Conservation (phyloP, 2,888 invertebrate genomes). For the Ditula angustiorana region DNA sequence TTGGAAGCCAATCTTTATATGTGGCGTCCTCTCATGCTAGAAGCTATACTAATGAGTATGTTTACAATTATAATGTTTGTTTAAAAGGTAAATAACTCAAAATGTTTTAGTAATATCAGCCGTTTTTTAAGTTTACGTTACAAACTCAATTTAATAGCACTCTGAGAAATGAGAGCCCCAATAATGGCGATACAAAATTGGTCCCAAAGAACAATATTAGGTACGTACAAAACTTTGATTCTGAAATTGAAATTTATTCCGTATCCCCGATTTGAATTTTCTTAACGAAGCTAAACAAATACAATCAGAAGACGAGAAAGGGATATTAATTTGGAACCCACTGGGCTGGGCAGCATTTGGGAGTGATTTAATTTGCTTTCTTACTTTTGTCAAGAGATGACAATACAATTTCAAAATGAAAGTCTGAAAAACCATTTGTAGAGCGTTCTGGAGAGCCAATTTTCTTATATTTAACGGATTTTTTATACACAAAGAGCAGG, state of each 20-base stretch:
- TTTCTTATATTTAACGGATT: too few species aligned
- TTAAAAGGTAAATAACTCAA: too few species aligned
- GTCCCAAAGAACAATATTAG: conserved; percentile 36
- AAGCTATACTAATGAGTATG: too few species aligned
- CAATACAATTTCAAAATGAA: conserved; percentile 27
- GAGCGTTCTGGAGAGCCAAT: too few species aligned
- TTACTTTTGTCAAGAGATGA: conserved; percentile 33
- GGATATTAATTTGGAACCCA: conserved; percentile 41
- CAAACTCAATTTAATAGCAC: conserved; percentile 36
- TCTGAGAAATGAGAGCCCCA: conserved; percentile 18
- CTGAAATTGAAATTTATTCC: conserved; percentile 37
- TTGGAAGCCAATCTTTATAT: too few species aligned
- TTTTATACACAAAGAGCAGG: too few species aligned
- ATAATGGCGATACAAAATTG: conserved; percentile 33
- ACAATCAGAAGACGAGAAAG: conserved; percentile 39
- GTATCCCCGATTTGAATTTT: conserved; percentile 38
- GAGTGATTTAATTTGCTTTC: conserved; percentile 37
- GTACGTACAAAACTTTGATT: conserved; percentile 31
- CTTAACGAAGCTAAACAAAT: conserved; percentile 42
- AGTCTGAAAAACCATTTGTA: conserved; percentile 3
- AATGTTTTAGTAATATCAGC: too few species aligned
- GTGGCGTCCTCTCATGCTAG: too few species aligned
- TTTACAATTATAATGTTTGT: too few species aligned
- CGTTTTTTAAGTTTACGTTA: conserved; percentile 30
- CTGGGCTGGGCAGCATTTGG: conserved; percentile 36